Base-by-base conservation (phyloP, 1,140 invertebrate genomes). In the Temnothorax curvispinosus region DNA sequence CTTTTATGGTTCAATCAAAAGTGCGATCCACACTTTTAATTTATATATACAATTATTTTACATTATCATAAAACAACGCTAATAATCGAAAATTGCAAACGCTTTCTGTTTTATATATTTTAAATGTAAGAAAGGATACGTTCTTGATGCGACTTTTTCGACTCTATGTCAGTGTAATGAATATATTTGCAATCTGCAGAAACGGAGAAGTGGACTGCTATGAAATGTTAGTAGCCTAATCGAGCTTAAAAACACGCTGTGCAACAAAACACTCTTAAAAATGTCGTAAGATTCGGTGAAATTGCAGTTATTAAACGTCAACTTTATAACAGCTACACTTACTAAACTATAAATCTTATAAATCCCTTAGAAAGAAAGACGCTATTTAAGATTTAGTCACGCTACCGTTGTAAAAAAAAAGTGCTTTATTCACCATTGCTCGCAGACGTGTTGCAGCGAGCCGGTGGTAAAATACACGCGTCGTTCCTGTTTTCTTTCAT, bases 301-400 rank as follows among this genome's bases (percentile, higher is more conserved):
- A 77, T 18, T 77, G 58, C n/a, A 64, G 38, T 60, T 77, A 60
- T 62, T 35, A 77, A 62, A 77, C 54, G 21, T 60, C 54, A 60
- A 60, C 38, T 77, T 62, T 21, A 77, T 44, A 62, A 62, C 56
- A 32, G 56, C 74, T 62, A 18, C 9, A 76, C 54, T 60, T 44
- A 62, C 52, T 44, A 27, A 60, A 60, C 38, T 32, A 50, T 52
- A 72, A 72, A 72, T 77, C 74, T 77, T 77, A 27, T 44, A 60
- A 77, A 41, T 60, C 38, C 15, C 54, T 62, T 32, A 32, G 65
- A 50, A 69, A 27, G 21, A 69, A 21, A 77, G 21, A 32, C 54
- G 38, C 21, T n/a, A 32, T 38, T 77, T 41, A 32, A 77, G 56
- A 77, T 64, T 77, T 77, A 44, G 58, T 77, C 75, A 77, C 41